Evolutionary conservation across 1,140 invertebrate species (phyloP), one percentile per base, ranked within the genome.

Genomic region (Leptopilina boulardi): DNA sequence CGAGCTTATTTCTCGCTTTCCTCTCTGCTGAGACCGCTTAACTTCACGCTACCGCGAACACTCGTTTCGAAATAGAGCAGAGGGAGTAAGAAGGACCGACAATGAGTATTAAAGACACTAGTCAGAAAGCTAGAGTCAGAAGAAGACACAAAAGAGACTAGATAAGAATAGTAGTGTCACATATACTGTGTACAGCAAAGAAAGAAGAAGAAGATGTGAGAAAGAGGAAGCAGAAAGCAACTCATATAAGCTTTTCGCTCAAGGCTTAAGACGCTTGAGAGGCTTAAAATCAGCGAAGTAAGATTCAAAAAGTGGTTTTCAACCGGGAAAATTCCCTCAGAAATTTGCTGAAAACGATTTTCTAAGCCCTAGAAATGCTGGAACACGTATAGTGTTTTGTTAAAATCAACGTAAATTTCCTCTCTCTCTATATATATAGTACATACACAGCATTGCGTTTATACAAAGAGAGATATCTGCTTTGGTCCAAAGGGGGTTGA

Each of bases 231-330:
- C 54, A 47, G 42, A 51, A 51, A 74, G 66, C 70, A 54, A 77
- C 73, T 81, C 66, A 73, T n/a, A n/a, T 72, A 79, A 82, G 78
- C 76, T 82, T n/a, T 83, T 83, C 76, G 66, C 80, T 78, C 77
- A 76, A 83, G 82, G 59, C 59, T 66, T 66, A 84, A 82, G 83
- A 74, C 77, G 82, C 83, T 73, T 77, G 80, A 70, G 77, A 80
- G 76, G 72, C 77, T 84, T 84, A 84, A 84, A 51, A 84, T 84
- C 83, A 73, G 75, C 19, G 59, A 73, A 77, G 77, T 30, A 66
- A 30, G 59, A 66, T 66, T 30, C 59, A 66, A 66, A 66, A 66
- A 66, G 59, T 66, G 76, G 30, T 59, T 71, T 47, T 47, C 70
- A 44, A n/a, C n/a, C n/a, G n/a, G 66, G 77, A 83, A 76, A 82